Evolutionary conservation across 2,797 vertebrate species (phyloP), one percentile per base, ranked within the genome.

Genomic region (Leptodactylus fallax): DNA sequence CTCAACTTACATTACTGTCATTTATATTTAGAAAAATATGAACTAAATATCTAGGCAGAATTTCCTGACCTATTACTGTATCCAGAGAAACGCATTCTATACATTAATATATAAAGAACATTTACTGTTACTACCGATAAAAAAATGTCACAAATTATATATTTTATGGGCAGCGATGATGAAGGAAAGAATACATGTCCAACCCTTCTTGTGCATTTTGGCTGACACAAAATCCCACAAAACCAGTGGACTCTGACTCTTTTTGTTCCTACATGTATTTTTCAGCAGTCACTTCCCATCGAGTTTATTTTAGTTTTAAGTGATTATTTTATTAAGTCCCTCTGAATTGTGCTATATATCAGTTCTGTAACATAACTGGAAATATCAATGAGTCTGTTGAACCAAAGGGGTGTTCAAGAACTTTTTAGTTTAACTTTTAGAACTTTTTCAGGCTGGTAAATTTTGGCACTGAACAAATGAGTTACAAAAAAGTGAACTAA

Each of bases 201-300:
- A 36, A 67, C 11, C 81, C 77, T 27, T 47, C 36, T 25, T 21
- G 58, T 83, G 45, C 47, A 16, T 67, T 87, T 78, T 79, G 72
- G 60, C 71, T 76, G 23, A 21, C 27, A 58, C 4, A 25, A 25
- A 21, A 17, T 55, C 49, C 61, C 7, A 58, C 61, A n/a, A 81
- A 25, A 87, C 17, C 80, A 58, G n/a, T 79, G 61, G 60, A 4
- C 56, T 25, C 14, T 83, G 86, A 87, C 71, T 71, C 58, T 78
- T 87, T 58, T 83, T 83, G 81, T 77, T 87, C 21, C 19, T 25
- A 27, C 69, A 81, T n/a, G 25, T 81, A 87, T 51, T 47, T 74
- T n/a, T 65, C 67, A 78, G 61, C 71, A 51, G 36, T 56, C 25
- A 55, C 55, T 79, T 79, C 78, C 76, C 51, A 55, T 51, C 17